Evolutionary conservation across 2,113 vertebrate species (phyloP).

Genomic region (Rhodinocichla rosea): DNA sequence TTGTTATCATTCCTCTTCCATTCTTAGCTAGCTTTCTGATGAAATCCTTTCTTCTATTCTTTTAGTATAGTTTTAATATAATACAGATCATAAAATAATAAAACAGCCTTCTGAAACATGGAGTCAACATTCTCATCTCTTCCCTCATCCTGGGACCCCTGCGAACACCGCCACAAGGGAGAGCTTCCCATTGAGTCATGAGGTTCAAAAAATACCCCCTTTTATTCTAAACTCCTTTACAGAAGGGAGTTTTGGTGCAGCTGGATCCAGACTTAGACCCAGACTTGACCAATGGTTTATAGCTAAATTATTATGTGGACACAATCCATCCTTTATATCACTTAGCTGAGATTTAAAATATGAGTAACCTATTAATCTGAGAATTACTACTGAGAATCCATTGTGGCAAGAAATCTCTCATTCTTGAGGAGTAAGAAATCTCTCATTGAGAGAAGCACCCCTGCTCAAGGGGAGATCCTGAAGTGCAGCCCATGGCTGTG

Average conservation of each 20-base stretch:
- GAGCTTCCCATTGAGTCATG: neutral
- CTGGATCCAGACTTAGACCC: neutral
- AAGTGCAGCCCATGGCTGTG: accelerated
- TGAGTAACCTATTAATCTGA: neutral
- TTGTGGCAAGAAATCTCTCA: neutral
- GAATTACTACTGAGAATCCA: neutral
- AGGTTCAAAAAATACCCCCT: neutral
- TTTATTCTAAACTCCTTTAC: neutral
- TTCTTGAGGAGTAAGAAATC: neutral
- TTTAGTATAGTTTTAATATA: too few species aligned
- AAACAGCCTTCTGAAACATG: too few species aligned
- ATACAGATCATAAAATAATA: too few species aligned
- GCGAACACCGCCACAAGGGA: neutral
- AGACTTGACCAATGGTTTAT: neutral
- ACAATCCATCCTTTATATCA: neutral
- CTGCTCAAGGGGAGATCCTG: neutral
- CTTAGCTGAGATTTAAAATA: neutral
- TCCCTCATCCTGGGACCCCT: too few species aligned
- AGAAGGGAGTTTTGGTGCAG: neutral
- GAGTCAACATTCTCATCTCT: too few species aligned
- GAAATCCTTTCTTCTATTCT: too few species aligned
- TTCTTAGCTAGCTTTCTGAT: too few species aligned
- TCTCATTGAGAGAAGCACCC: too few species aligned
- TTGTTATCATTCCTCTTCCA: too few species aligned
- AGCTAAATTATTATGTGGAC: neutral